Conservation (phyloP, 2,888 invertebrate species). For the Volucella zonaria region DNA sequence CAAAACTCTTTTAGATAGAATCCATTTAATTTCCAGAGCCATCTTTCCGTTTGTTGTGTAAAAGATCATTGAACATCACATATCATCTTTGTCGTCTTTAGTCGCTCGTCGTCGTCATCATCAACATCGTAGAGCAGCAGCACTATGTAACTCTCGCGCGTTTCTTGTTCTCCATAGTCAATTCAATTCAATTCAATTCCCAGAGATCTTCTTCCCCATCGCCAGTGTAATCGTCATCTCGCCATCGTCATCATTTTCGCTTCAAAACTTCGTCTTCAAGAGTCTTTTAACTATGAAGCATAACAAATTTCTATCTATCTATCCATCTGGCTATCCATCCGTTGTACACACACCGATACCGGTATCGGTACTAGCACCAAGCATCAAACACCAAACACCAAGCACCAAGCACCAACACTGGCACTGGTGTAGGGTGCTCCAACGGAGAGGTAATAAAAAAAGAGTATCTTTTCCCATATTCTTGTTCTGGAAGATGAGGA, state of each 20-base stretch:
- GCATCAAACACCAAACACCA: too few relatives aligned
- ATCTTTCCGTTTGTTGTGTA: conserved; percentile 45
- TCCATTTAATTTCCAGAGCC: conserved; percentile 71
- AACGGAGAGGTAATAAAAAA: neutral
- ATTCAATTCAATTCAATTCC: conserved; percentile 71
- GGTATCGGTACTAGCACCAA: neutral
- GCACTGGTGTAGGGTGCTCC: too few relatives aligned
- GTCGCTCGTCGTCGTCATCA: conserved; percentile 40
- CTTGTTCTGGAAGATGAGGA: conserved; percentile 56
- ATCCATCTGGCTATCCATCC: conserved; percentile 8
- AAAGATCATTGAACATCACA: conserved; percentile 73
- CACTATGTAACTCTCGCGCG: neutral
- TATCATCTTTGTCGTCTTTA: conserved; percentile 64
- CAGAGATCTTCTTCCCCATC: conserved; percentile 62
- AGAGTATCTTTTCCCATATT: conserved; percentile 62
- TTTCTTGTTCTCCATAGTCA: conserved; percentile 24
- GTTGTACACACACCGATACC: conserved; percentile 10
- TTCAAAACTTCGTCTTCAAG: conserved; percentile 26
- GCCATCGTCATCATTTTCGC: conserved; percentile 15
- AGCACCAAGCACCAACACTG: too few relatives aligned
- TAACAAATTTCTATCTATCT: conserved; percentile 71
- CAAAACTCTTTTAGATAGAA: conserved; percentile 53
- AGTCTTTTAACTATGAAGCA: conserved; percentile 62
- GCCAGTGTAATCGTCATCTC: conserved; percentile 27
- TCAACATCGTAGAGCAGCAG: neutral